phyloP scores from a whole-genome alignment of 2,888 invertebrate species.

The Lypha dubia region DNA sequence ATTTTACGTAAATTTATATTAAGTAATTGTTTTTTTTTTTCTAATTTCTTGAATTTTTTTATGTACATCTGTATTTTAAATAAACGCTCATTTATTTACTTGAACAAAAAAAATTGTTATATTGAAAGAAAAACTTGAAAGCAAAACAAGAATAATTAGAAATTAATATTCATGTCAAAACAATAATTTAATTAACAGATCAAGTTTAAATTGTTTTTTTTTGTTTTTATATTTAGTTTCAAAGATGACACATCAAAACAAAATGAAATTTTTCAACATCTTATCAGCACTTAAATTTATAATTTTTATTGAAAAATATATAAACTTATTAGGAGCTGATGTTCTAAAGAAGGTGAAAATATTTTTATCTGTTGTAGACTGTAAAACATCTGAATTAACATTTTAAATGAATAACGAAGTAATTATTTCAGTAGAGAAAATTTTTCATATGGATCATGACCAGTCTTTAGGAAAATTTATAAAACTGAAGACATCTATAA shows the following conservation, averaged over 20 bases:
- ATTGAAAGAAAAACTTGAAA: background rate
- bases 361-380: slow-evolving; percentile 18
- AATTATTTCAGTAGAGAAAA: background rate
- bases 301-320: slow-evolving; percentile 2
- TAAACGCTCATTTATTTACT: background rate
- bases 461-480: too few relatives aligned
- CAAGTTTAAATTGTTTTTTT: slow-evolving; percentile 50
- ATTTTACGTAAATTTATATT: background rate
- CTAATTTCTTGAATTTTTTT: background rate
- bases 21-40: slow-evolving; percentile 16
- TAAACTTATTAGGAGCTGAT: slow-evolving; percentile 23
- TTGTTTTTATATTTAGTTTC: slow-evolving; percentile 2
- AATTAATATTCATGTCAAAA: slow-evolving; percentile 26
- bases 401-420: background rate
- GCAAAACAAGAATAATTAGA: slow-evolving; percentile 2
- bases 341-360: slow-evolving; percentile 9
- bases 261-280: background rate
- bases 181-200: slow-evolving; percentile 44
- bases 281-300: slow-evolving; percentile 30
- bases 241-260: background rate
- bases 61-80: slow-evolving; percentile 20
- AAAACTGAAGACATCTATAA: too few relatives aligned
- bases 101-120: background rate
- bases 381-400: background rate
- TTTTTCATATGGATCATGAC: background rate